Base-by-base conservation (phyloP, 2,888 invertebrate species). In the Cryptophagus acutangulus region DNA sequence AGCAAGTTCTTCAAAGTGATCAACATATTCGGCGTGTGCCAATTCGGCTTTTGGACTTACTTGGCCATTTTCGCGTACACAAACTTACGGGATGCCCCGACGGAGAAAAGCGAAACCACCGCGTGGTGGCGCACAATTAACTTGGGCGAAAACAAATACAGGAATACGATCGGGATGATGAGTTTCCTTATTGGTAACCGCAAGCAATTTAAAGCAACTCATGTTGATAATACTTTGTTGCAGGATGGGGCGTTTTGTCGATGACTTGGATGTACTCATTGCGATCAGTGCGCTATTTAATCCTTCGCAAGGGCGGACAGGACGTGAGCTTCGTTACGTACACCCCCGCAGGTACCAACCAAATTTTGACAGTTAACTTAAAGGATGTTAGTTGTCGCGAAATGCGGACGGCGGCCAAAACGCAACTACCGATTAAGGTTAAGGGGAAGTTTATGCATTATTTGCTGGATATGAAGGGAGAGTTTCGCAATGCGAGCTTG, bases 21-120 rank as follows among this genome's bases (percentile, higher is more conserved):
- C 53, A 86, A 84, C 57, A 55, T 82, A 14, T 88, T 88, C 66
- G 86, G 82, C 0, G 49, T 84, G 1, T 74, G 78, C 1, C 89
- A 89, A 59, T 86, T 87, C 63, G 70, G 79, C 34, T 86, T 88
- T 67, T 89, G 88, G 87, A 69, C 73, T 0, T 87, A 87, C 64
- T 67, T 88, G 33, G 79, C 84, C 1, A 61, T 79, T 37, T 82
- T 83, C 67, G 73, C 84, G 0, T 82, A 77, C 45, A 77, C 77
- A 5, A 74, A 77, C 1, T 63, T 88, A 24, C 75, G 71, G 58
- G 82, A 86, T 69, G 79, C 79, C 0, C 84, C 84, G 0, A 71
- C 75, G 0, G 68, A 43, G 45, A 63, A 66, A 3, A 63, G 68
- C 1, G 74, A 74, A 9, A 72, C 76, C 31, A 67, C 74, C 0